These are phyloP conservation scores for Thecophora atra DNA, from an alignment of 2,888 invertebrate species.

Conservation along the genomic window DNA sequence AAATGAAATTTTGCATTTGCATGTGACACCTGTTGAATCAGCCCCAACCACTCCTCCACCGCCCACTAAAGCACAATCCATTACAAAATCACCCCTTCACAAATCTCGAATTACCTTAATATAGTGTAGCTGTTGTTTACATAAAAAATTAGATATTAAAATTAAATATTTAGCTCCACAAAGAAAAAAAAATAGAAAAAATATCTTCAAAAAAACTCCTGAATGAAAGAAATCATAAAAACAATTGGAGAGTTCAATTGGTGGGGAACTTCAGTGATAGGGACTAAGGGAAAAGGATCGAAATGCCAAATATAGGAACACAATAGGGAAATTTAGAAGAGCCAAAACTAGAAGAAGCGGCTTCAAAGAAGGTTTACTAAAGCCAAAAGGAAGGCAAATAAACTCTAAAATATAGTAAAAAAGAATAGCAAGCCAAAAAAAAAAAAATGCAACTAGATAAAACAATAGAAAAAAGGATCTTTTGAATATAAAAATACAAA, in stretches of 20 bases:
- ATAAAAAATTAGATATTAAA: neutral
- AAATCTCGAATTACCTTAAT: conserved; percentile 9
- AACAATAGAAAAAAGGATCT: conserved; percentile 34
- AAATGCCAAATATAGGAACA: too few species aligned
- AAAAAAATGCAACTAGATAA: too few species aligned
- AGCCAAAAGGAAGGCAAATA: too few species aligned
- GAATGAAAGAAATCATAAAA: neutral
- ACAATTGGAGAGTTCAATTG: conserved; percentile 30
- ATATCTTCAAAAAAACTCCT: neutral
- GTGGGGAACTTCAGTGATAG: neutral
- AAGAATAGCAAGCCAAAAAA: too few species aligned
- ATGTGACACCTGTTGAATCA: neutral
- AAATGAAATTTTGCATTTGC: neutral
- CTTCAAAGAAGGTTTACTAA: too few species aligned
- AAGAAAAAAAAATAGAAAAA: conserved; percentile 8
- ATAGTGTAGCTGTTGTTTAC: conserved; percentile 16
- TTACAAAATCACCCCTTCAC: conserved; percentile 10
- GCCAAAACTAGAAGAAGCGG: too few species aligned
- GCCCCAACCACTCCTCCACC: neutral
- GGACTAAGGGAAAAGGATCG: too few species aligned
- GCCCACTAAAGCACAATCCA: conserved; percentile 5
- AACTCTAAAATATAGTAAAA: too few species aligned
- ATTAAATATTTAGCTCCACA: neutral
- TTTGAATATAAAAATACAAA: conserved; percentile 17
- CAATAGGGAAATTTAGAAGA: too few species aligned